A percentile compares a stretch with the other conserved stretches of the same genome.
These are phyloP conservation scores for Apostichopus leukothele DNA, from an alignment of 53 echinoderm and acorn worm genomes.

Conservation along the genomic window DNA sequence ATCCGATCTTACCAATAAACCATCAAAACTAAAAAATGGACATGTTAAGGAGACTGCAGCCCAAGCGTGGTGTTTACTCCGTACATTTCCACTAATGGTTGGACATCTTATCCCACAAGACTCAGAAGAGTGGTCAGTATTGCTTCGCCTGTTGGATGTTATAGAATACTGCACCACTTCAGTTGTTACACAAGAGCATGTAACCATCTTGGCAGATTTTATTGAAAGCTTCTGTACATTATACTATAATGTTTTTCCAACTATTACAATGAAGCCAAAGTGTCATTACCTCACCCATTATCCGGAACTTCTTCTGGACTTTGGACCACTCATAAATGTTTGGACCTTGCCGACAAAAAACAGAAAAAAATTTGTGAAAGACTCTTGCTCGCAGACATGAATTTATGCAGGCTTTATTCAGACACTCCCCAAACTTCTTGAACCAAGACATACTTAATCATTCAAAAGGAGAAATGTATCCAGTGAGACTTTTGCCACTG, in stretches of 20 bases:
- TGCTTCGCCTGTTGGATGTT: not conserved
- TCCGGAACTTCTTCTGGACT: constrained; percentile 11
- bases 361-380: constrained; percentile 27
- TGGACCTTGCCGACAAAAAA: constrained; percentile 45
- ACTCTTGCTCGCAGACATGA: constrained; percentile 33
- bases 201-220: constrained; percentile 3
- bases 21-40: not conserved
- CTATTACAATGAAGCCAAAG: constrained; percentile 30
- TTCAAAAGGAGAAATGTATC: constrained; percentile 17
- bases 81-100: constrained; percentile 21
- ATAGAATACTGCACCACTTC: constrained; percentile 35
- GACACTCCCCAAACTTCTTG: constrained; percentile 1
- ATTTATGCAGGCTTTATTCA: constrained; percentile 36
- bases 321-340: constrained; percentile 1
- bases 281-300: constrained; percentile 44
- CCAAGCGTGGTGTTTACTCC: constrained; percentile 40
- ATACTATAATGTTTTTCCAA: constrained; percentile 9
- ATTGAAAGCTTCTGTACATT: not conserved
- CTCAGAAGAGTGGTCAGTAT: not conserved
- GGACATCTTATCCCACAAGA: constrained; percentile 1
- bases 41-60: constrained; percentile 20
- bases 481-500: constrained; percentile 7
- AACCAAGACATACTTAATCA: constrained; percentile 4
- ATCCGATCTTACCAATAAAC: constrained; percentile 25
- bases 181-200: not conserved